phyloP scores from a whole-genome alignment of 2,113 vertebrate genomes.

The Calyptommatus sinebrachiatus region DNA sequence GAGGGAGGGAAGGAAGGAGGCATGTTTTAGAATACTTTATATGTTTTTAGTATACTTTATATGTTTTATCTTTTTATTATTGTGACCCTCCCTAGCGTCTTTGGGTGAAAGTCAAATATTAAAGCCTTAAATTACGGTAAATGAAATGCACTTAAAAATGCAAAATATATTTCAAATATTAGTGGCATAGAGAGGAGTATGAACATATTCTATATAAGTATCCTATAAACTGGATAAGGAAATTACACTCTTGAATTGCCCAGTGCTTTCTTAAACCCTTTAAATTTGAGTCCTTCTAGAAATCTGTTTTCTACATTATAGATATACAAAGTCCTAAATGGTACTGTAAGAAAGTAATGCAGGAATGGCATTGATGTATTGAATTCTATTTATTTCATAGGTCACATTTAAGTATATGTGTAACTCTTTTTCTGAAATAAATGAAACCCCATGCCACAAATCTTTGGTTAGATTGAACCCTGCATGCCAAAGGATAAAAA shows the following conservation, averaged over 20 bases:
- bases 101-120: too few relatives aligned
- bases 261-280: too few relatives aligned
- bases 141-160: neutral
- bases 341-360: neutral
- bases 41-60: too few relatives aligned
- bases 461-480: neutral
- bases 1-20: too few relatives aligned
- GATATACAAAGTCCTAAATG: neutral
- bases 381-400: neutral
- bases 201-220: neutral
- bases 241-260: too few relatives aligned
- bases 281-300: too few relatives aligned
- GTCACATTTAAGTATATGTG: neutral
- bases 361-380: neutral
- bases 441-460: neutral
- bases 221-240: neutral
- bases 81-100: too few relatives aligned
- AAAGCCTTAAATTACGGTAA: too few relatives aligned
- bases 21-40: too few relatives aligned
- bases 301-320: too few relatives aligned
- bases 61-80: too few relatives aligned
- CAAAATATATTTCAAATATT: neutral
- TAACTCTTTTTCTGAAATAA: neutral
- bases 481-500: neutral
- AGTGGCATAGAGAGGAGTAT: neutral